Conservation (phyloP, 2,797 vertebrate species). For the Chiloscyllium punctatum region DNA sequence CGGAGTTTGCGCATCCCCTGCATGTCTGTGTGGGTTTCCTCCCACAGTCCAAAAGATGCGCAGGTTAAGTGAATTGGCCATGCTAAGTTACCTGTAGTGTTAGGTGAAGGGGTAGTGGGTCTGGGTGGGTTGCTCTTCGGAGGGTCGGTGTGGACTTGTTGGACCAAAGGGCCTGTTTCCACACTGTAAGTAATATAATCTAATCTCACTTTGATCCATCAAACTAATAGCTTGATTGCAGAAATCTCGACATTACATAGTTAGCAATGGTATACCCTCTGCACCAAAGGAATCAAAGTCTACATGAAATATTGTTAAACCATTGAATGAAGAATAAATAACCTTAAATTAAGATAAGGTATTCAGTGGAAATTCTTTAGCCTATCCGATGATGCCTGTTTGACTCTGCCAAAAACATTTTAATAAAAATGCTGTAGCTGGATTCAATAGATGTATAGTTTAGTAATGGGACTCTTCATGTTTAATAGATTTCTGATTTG, state of each 20-base stretch:
- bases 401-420: not conserved
- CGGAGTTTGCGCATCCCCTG: too few relatives aligned
- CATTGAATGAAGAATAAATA: not conserved
- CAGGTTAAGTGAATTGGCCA: too few relatives aligned
- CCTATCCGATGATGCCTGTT: not conserved
- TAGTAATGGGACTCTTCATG: not conserved
- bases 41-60: too few relatives aligned
- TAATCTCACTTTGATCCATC: not conserved
- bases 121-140: too few relatives aligned
- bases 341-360: not conserved
- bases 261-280: not conserved
- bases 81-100: too few relatives aligned
- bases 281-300: not conserved
- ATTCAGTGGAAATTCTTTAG: not conserved
- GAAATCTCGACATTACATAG: not conserved
- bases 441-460: not conserved
- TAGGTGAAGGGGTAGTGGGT: too few relatives aligned
- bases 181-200: too few relatives aligned
- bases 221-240: not conserved
- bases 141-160: too few relatives aligned
- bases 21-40: too few relatives aligned
- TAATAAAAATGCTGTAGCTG: not conserved
- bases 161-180: too few relatives aligned
- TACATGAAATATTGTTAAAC: not conserved
- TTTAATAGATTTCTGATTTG: constrained; percentile 28